phyloP scores from a whole-genome alignment of 2,797 vertebrate genomes.

The Myripristis murdjan region DNA sequence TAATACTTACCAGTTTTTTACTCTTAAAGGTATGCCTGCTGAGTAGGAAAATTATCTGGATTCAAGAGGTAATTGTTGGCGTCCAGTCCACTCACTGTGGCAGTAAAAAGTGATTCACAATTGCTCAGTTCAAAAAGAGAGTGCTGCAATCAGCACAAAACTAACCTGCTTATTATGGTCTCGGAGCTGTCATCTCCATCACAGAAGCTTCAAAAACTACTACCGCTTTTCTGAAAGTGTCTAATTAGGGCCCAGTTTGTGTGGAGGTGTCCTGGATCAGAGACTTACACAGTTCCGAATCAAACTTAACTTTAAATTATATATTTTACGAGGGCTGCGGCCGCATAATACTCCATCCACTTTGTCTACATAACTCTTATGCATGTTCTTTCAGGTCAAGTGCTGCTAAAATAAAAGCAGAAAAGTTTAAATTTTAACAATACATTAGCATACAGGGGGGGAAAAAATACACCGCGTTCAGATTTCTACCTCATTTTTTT shows the following conservation, averaged over 20 bases:
- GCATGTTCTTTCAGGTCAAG: background rate
- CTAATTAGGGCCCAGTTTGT: slow-evolving; percentile 27
- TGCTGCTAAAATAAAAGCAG: background rate
- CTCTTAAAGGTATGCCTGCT: slow-evolving; percentile 68
- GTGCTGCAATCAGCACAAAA: slow-evolving; percentile 58
- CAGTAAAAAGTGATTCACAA: slow-evolving; percentile 54
- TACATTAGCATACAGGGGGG: no score
- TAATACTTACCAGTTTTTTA: slow-evolving; percentile 66
- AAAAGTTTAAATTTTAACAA: background rate
- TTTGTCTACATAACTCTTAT: background rate
- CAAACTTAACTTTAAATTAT: slow-evolving; percentile 30
- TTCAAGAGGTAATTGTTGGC: slow-evolving; percentile 63
- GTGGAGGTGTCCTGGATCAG: slow-evolving; percentile 40
- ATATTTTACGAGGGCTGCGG: slow-evolving; percentile 22
- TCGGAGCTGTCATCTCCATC: slow-evolving; percentile 45
- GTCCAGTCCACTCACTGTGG: slow-evolving; percentile 54
- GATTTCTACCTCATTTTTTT: no score
- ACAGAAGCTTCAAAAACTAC: slow-evolving; percentile 51
- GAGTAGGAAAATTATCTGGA: slow-evolving; percentile 70
- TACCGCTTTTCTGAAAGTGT: slow-evolving; percentile 27
- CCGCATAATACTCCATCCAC: slow-evolving; percentile 8
- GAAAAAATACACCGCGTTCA: no score
- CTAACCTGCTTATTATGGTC: slow-evolving; percentile 52
- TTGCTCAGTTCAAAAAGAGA: slow-evolving; percentile 53
- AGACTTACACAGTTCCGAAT: slow-evolving; percentile 25